A percentile compares a stretch with the other conserved stretches of the same genome.
phyloP scores from a whole-genome alignment of 2,113 vertebrate genomes.

The Oreochromis tanganicae region DNA sequence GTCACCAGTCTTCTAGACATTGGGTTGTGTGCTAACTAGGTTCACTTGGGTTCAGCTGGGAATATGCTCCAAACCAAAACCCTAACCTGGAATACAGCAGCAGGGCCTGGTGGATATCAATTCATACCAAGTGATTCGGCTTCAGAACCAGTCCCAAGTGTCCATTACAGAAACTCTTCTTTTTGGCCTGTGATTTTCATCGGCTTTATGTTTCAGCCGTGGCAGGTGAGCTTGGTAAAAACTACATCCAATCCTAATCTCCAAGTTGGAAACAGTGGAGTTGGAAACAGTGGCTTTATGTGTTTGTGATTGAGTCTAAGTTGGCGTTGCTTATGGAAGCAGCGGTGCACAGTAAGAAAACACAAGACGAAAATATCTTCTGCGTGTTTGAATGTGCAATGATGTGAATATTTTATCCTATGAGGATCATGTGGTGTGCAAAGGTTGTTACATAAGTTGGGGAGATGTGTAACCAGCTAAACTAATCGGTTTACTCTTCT shows the following conservation, averaged over 20 bases:
- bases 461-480: not conserved
- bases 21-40: not conserved
- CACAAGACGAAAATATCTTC: not conserved
- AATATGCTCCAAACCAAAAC: not conserved
- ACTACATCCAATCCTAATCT: not conserved
- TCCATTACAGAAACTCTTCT: not conserved
- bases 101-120: not conserved
- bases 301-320: not conserved
- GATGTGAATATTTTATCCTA: constrained; percentile 11
- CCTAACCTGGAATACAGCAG: not conserved
- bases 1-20: not conserved
- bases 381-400: not conserved
- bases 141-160: not conserved
- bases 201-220: not conserved
- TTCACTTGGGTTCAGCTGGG: not conserved
- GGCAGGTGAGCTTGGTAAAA: not conserved
- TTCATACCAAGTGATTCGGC: not conserved
- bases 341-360: not conserved
- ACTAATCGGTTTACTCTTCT: not conserved
- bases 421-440: not conserved
- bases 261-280: not conserved
- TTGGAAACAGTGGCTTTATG: not conserved
- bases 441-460: constrained; percentile 10
- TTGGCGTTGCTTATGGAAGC: not conserved
- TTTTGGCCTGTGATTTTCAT: not conserved